Conservation (phyloP, 2,888 invertebrate species). For the Campoplex capitator region DNA sequence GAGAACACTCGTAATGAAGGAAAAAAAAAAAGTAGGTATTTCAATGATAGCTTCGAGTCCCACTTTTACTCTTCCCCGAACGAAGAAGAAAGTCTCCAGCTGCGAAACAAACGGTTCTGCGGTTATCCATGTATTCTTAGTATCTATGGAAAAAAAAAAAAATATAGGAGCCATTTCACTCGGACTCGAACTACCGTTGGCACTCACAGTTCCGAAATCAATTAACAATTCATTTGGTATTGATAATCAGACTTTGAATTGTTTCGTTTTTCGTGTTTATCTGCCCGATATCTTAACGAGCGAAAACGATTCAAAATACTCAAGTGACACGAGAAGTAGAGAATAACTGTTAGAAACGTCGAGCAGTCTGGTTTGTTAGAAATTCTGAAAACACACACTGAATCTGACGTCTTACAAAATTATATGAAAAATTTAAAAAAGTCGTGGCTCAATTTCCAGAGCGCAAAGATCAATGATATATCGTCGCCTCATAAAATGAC, state of each 20-base stretch:
- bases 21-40: conserved; percentile 21
- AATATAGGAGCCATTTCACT: not conserved
- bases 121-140: not conserved
- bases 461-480: not conserved
- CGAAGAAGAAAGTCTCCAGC: conserved; percentile 67
- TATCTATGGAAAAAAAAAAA: not conserved
- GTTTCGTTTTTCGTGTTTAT: not conserved
- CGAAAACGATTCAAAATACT: not conserved
- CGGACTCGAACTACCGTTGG: not conserved
- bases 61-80: conserved; percentile 68
- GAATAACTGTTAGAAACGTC: not conserved
- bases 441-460: not conserved
- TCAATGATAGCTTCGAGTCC: conserved; percentile 47
- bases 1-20: conserved; percentile 2
- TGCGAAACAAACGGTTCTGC: conserved; percentile 49
- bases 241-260: not conserved
- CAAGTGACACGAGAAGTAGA: not conserved
- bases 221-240: not conserved
- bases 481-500: not conserved
- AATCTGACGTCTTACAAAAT: not conserved
- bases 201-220: not conserved
- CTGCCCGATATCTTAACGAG: not conserved
- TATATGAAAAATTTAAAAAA: not conserved
- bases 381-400: not conserved
- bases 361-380: not conserved